Evolutionary conservation across 2,888 invertebrate genomes (phyloP).

Genomic region (Halocaridina rubra): DNA sequence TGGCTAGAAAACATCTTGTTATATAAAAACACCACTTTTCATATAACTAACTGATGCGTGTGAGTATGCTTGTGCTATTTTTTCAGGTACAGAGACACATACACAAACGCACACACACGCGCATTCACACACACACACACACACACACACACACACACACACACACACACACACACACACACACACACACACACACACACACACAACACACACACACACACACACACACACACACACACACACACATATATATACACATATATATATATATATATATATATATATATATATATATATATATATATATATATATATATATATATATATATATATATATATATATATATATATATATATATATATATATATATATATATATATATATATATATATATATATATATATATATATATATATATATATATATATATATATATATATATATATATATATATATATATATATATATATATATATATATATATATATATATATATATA

Average conservation of each 20-base stretch:
- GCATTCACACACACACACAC: too few relatives aligned
- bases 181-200: neutral
- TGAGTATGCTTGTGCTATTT: too few relatives aligned
- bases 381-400: neutral
- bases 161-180: neutral
- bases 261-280: neutral
- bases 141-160: neutral
- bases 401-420: neutral
- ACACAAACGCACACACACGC: too few relatives aligned
- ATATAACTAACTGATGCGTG: too few relatives aligned
- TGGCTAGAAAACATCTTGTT: too few relatives aligned
- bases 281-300: neutral
- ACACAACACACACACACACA: neutral
- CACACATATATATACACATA: neutral
- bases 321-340: conserved; percentile 8
- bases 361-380: neutral
- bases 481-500: neutral
- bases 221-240: neutral
- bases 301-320: neutral
- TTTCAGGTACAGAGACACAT: too few relatives aligned
- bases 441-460: neutral
- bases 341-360: conserved; percentile 8
- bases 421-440: neutral
- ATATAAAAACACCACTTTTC: too few relatives aligned
- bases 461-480: conserved; percentile 2